Conservation (phyloP, 1,140 invertebrate species). For the Bombus huntii region DNA sequence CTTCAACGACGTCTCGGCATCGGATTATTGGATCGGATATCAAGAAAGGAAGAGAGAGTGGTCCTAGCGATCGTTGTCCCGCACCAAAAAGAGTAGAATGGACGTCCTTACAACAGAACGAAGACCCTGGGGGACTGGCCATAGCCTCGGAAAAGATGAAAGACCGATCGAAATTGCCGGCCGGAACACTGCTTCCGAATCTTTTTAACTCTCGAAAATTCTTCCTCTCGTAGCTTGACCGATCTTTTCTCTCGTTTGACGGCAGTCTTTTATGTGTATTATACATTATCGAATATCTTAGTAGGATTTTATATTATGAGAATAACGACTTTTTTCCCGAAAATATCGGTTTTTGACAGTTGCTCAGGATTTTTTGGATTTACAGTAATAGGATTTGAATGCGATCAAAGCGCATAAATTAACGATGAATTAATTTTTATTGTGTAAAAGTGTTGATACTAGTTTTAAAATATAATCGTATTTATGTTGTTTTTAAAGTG, state of each 20-base stretch:
- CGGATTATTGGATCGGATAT: constrained; percentile 79
- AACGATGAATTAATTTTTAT: no score
- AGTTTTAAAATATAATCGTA: no score
- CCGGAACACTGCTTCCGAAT: constrained; percentile 46
- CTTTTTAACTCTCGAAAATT: constrained; percentile 51
- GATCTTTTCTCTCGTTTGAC: background rate
- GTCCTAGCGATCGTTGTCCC: constrained; percentile 56
- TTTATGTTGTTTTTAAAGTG: no score
- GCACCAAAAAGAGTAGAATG: constrained; percentile 50
- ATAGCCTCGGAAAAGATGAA: constrained; percentile 58
- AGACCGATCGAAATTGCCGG: constrained; percentile 64
- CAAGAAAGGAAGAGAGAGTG: constrained; percentile 61
- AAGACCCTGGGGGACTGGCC: constrained; percentile 44
- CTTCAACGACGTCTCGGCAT: constrained; percentile 74
- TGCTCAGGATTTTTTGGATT: no score
- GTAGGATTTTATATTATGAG: no score
- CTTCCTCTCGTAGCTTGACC: constrained; percentile 8
- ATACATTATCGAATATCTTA: background rate
- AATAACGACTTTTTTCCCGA: no score
- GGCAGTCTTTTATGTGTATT: background rate
- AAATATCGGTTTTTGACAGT: no score
- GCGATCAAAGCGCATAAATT: no score
- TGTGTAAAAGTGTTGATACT: no score
- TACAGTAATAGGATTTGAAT: no score
- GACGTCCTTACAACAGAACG: constrained; percentile 60